phyloP scores from a whole-genome alignment of 92 coral and sea anemone species.

The Porites lobata region DNA sequence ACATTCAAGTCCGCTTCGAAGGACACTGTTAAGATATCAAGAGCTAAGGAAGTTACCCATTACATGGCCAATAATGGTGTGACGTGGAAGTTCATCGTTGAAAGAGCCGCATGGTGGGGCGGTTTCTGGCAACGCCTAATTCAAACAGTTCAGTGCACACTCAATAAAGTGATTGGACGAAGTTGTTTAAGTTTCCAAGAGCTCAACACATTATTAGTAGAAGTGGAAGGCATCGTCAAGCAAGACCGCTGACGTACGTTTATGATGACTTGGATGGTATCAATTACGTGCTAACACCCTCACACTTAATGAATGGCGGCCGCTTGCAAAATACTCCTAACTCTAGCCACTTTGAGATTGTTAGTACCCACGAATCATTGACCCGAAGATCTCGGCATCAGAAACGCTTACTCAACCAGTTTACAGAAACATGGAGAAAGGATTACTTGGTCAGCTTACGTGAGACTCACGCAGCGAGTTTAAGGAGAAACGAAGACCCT shows the following conservation, averaged over 20 bases:
- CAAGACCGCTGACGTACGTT: constrained; percentile 32
- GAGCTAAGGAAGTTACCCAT: constrained; percentile 20
- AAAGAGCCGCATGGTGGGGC: constrained; percentile 39
- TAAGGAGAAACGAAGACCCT: too few relatives aligned
- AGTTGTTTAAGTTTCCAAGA: constrained; percentile 50
- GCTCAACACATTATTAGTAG: constrained; percentile 53
- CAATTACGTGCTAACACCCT: constrained; percentile 2
- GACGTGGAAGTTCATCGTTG: constrained; percentile 34
- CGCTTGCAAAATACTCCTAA: constrained; percentile 32
- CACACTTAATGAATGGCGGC: constrained; percentile 62
- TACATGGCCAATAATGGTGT: constrained; percentile 23
- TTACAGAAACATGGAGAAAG: too few relatives aligned
- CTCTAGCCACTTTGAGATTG: constrained; percentile 50
- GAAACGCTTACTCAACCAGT: too few relatives aligned
- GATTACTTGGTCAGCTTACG: too few relatives aligned
- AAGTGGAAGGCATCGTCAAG: constrained; percentile 61
- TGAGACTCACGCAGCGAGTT: too few relatives aligned
- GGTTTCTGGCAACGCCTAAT: constrained; percentile 46
- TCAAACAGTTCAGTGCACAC: constrained; percentile 48
- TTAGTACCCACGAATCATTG: constrained; percentile 59
- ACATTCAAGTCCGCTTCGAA: constrained; percentile 27
- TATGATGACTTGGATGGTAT: too few relatives aligned
- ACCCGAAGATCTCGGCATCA: constrained; percentile 39
- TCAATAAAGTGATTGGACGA: constrained; percentile 69
- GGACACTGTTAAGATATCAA: constrained; percentile 42